Percentiles rank a stretch among this genome's conserved stretches.
These are phyloP conservation scores for Caretta caretta DNA, from an alignment of 2,113 vertebrate species.

Conservation along the genomic window DNA sequence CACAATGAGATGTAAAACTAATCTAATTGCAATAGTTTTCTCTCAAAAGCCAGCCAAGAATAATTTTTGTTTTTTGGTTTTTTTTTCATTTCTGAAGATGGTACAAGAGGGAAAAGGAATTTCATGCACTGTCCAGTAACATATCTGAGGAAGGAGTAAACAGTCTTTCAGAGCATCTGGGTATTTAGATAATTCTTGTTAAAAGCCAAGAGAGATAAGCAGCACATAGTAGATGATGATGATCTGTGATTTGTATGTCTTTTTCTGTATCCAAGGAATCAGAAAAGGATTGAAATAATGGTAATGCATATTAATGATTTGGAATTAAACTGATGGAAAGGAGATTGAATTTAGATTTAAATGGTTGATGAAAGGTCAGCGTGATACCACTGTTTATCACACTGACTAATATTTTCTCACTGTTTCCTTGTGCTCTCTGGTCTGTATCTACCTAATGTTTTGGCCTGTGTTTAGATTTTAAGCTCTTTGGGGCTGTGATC, in stretches of 20 bases:
- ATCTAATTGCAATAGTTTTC: rapidly evolving
- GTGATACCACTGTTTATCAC: neutral
- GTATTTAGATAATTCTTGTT: neutral
- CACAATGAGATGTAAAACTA: neutral
- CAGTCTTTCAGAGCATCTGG: neutral
- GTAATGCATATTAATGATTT: neutral
- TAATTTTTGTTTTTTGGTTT: neutral
- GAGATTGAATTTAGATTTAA: neutral
- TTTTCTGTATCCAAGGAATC: neutral
- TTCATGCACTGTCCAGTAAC: neutral
- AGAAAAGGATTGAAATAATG: neutral
- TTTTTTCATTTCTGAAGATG: neutral
- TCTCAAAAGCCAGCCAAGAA: neutral
- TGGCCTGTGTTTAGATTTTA: neutral
- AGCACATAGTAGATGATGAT: neutral
- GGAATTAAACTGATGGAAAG: neutral
- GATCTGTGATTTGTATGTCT: neutral
- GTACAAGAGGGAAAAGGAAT: neutral
- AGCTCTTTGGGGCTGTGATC: neutral
- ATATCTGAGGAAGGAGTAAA: neutral
- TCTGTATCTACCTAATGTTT: neutral
- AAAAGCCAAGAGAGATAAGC: neutral
- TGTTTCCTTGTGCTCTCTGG: neutral
- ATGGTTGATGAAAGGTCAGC: neutral
- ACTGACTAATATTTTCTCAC: neutral